Evolutionary conservation across 2,797 vertebrate genomes (phyloP), one percentile per base, ranked within the genome.

Genomic region (Acanthurus lineatus): DNA sequence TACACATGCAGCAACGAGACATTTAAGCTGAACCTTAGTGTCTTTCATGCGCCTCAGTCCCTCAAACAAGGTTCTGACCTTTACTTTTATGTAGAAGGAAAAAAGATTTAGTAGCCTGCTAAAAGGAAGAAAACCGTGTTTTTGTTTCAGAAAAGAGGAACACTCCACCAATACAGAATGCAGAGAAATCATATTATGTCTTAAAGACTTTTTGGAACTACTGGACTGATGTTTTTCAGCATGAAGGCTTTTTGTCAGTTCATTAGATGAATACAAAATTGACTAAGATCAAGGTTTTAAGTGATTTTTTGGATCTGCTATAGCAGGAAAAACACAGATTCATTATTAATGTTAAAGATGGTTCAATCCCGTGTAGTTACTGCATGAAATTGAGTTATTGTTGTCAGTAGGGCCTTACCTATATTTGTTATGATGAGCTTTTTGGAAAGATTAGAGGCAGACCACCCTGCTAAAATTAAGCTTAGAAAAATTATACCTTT

Each of bases 1-100:
- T 28, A 25, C 35, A 79, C 52, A 64, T 69, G 40, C n/a, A 20
- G 42, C 22, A 64, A 61, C 49, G 11, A 74, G 44, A 56, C 54
- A 19, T 66, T 42, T 20, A 54, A 25, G 51, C 35, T 22, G 35
- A 47, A 32, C 16, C 47, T 53, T 22, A 22, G 53, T 48, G n/a
- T 72, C 9, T 40, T 38, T 64, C 12, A 47, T 57, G 9, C 15
- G 14, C 7, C 11, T n/a, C 2, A n/a, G 52, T 17, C 35, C 40
- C 40, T 40, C 42, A 44, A 12, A 53, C 19, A 49, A 25, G 47
- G 5, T 17, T 54, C 38, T 73, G 25, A 69, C 15, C 19, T 38
- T 0, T 2, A 14, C 12, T 22, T 65, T 9, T 49, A 66, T n/a
- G 35, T 32, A 32, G 3, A 32, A 32, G 28, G 28, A 47, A 49